Evolutionary conservation across 2,888 invertebrate species (phyloP), one percentile per base, ranked within the genome.

Genomic region (Diploptera punctata): DNA sequence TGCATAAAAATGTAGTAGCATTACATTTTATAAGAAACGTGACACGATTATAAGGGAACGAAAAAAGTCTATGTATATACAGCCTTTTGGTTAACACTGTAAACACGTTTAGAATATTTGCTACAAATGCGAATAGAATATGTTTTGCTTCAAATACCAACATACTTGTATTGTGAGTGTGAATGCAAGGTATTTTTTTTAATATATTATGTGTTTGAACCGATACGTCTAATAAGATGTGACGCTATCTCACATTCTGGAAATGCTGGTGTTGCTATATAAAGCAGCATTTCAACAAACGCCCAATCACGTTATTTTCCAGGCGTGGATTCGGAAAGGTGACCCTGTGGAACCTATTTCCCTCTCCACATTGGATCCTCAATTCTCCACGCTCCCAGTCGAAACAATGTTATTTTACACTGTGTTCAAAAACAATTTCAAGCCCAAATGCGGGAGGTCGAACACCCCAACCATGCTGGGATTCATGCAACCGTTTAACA

Each of bases 281-380:
- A 44, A 44, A 44, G 60, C 29, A 29, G 26, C 60, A 60, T 60
- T 60, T 60, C 60, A 26, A 26, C 16, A n/a, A 26, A 16, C 29
- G 60, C 26, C 60, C 26, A 60, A 60, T 60, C 26, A 29, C 60
- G 29, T 60, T 60, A 60, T n/a, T 60, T 60, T 60, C 9, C 60
- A 7, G 29, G 29, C 60, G 26, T 18, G n/a, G 60, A 13, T 60
- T 60, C 29, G 29, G 9, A 60, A 60, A 60, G 60, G 60, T 60
- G 60, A 60, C 60, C 60, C 29, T 18, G n/a, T 26, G 60, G 60
- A 60, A 29, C 10, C 13, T 26, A 44, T 44, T 44, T 4, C 9
- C 44, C 44, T 4, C 10, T n/a, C 44, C 44, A 44, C n/a, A 3
- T 44, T 44, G n/a, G 16, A n/a, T 4, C 10, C 44, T 4, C n/a